Evolutionary conservation across 92 coral and sea anemone genomes (phyloP).

Genomic region (Epizoanthus fatuus): DNA sequence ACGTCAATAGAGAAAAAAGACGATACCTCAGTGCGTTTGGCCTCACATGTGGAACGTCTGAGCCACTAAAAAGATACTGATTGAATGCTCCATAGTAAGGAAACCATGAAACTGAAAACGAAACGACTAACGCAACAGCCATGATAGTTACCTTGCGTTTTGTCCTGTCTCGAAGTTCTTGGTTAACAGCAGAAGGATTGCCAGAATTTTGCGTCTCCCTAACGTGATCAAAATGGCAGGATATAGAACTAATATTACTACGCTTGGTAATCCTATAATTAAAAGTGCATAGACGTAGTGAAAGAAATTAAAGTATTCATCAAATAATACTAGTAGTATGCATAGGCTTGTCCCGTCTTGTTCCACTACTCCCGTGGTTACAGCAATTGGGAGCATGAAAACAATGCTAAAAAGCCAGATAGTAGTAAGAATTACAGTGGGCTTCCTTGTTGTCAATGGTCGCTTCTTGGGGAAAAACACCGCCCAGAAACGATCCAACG

Average conservation of each 20-base stretch:
- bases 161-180: neutral
- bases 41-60: neutral
- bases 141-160: neutral
- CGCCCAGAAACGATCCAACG: neutral
- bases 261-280: neutral
- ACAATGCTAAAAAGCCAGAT: neutral
- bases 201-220: neutral
- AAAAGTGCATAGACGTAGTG: neutral
- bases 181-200: neutral
- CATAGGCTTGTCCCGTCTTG: too few species aligned
- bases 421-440: neutral
- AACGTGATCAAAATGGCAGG: conserved; percentile 1
- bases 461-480: too few species aligned
- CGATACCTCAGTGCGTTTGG: neutral
- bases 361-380: neutral
- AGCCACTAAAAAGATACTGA: neutral
- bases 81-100: neutral
- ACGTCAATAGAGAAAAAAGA: neutral
- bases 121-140: neutral
- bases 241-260: neutral
- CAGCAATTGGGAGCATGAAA: neutral
- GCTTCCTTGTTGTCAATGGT: neutral
- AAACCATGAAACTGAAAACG: neutral
- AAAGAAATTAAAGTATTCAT: neutral
- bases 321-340: too few species aligned